A percentile compares a stretch with the other conserved stretches of the same genome.
phyloP scores from a whole-genome alignment of 2,888 invertebrate species.

The Halictus ligatus region DNA sequence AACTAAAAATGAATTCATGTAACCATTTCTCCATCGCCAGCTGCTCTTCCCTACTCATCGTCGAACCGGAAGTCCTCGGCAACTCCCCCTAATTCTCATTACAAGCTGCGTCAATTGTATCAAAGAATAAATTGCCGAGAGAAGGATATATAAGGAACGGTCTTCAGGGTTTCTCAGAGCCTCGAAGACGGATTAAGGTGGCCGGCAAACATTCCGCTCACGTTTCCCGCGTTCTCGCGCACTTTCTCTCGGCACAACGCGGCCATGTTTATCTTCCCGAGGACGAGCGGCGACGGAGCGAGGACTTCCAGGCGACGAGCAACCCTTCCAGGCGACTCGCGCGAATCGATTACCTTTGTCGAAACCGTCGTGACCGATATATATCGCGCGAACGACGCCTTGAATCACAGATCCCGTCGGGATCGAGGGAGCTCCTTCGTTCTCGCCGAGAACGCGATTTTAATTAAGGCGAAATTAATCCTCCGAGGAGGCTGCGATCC shows the following conservation, averaged over 20 bases:
- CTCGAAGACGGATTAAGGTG: not conserved
- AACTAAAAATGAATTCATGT: not conserved
- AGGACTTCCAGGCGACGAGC: too few species aligned
- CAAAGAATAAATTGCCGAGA: not conserved
- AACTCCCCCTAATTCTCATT: not conserved
- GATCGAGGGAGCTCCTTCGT: not conserved
- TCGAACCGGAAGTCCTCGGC: not conserved
- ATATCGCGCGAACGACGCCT: not conserved
- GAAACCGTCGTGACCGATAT: not conserved
- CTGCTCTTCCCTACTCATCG: not conserved
- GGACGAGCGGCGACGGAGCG: too few species aligned
- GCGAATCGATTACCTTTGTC: constrained; percentile 3
- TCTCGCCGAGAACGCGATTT: not conserved
- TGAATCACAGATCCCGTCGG: not conserved
- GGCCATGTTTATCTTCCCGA: not conserved
- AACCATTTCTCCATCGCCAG: not conserved
- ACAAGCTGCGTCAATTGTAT: too few species aligned
- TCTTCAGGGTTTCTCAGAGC: not conserved
- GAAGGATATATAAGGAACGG: not conserved
- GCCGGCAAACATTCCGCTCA: not conserved
- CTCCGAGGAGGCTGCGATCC: not conserved
- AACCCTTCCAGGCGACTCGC: not conserved
- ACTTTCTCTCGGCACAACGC: not conserved
- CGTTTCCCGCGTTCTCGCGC: not conserved
- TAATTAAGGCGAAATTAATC: not conserved